Conservation (phyloP, 2,797 vertebrate genomes). For the Sebastes nivosus region DNA sequence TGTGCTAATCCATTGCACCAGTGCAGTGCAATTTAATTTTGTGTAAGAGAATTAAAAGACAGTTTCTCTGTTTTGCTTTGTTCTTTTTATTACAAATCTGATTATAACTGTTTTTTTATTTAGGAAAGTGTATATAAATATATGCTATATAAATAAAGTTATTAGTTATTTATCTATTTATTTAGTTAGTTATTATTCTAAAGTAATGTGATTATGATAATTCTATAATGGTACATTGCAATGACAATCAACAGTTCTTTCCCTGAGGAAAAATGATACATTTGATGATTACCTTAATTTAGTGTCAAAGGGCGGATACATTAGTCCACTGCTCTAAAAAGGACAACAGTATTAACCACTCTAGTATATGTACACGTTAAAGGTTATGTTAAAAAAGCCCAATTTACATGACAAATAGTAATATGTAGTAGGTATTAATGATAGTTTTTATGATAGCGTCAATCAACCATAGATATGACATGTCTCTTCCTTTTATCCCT, state of each 20-base stretch:
- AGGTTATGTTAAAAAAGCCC: background rate
- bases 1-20: background rate
- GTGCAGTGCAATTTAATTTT: background rate
- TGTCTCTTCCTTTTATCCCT: background rate
- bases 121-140: background rate
- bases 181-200: background rate
- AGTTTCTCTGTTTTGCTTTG: background rate
- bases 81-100: background rate
- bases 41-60: background rate
- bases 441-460: background rate
- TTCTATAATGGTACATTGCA: background rate
- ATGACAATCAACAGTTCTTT: background rate
- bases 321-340: background rate
- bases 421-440: background rate
- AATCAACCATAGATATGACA: background rate
- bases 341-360: background rate
- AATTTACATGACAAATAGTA: background rate
- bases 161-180: too few relatives aligned
- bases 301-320: background rate
- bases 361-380: background rate
- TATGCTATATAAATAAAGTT: background rate
- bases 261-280: background rate
- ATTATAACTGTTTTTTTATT: background rate
- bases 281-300: background rate
- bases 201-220: background rate